A percentile compares a stretch with the other conserved stretches of the same genome.
Evolutionary conservation across 53 echinoderm and acorn worm species (phyloP).

Genomic region (Henricia sp.): DNA sequence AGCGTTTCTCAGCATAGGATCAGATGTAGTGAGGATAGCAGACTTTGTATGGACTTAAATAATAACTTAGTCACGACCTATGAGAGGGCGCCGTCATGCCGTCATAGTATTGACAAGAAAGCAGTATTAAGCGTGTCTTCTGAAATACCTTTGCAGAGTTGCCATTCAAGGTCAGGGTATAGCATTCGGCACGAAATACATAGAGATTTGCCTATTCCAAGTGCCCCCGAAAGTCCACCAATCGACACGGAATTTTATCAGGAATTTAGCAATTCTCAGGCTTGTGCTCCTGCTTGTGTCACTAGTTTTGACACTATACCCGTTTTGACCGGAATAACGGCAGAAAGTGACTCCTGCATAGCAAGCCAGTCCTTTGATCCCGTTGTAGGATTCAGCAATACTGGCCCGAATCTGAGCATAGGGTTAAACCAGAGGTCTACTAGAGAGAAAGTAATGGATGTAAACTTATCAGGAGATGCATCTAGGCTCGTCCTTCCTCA

Average conservation of each 20-base stretch:
- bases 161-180: neutral
- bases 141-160: neutral
- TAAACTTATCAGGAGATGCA: no score
- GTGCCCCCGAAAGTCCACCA: conserved; percentile 14
- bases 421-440: neutral
- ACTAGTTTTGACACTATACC: neutral
- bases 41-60: neutral
- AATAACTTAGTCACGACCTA: neutral
- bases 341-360: neutral
- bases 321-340: neutral
- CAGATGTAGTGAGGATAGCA: neutral
- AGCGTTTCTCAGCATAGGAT: neutral
- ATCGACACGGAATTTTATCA: conserved; percentile 24
- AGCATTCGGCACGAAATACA: neutral
- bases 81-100: neutral
- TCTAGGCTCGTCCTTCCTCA: no score
- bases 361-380: neutral
- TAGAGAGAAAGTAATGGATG: neutral
- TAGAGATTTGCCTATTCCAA: neutral
- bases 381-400: neutral
- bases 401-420: neutral
- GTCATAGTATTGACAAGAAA: neutral
- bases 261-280: neutral
- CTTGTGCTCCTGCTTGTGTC: neutral
- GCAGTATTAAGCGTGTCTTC: neutral